A percentile compares a stretch with the other conserved stretches of the same genome.
Conservation (phyloP, 2,113 vertebrate genomes). For the Trogon melanurus region DNA sequence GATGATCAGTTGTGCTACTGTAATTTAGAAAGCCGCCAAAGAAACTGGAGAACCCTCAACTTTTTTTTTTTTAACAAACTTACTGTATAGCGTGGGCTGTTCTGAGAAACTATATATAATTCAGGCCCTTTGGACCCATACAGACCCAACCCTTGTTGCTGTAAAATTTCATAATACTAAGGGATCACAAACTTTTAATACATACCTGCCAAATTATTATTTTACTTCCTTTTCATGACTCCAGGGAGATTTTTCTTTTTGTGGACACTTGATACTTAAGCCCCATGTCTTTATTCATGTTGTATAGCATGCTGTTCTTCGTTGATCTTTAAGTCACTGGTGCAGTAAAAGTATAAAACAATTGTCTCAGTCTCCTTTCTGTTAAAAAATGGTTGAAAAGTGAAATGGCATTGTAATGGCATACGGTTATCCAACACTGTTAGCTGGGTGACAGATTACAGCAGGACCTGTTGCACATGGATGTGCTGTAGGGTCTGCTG, state of each 20-base stretch:
- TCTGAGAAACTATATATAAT: neutral
- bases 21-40: neutral
- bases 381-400: neutral
- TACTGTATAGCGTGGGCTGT: neutral
- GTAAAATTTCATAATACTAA: neutral
- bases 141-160: neutral
- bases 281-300: rapidly evolving
- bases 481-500: neutral
- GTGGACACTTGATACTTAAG: neutral
- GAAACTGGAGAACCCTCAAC: neutral
- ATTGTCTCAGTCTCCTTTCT: neutral
- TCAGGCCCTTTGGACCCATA: neutral
- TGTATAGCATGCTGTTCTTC: neutral
- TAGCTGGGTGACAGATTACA: neutral
- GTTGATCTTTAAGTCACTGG: neutral
- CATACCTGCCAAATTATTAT: neutral
- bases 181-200: neutral
- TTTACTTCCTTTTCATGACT: neutral
- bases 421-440: neutral
- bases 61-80: neutral
- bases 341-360: neutral
- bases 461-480: neutral
- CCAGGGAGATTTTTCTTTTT: neutral
- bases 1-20: neutral
- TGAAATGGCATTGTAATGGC: neutral